A percentile compares a stretch with the other conserved stretches of the same genome.
Evolutionary conservation across 2,113 vertebrate genomes (phyloP).

Genomic region (Centrocercus urophasianus): DNA sequence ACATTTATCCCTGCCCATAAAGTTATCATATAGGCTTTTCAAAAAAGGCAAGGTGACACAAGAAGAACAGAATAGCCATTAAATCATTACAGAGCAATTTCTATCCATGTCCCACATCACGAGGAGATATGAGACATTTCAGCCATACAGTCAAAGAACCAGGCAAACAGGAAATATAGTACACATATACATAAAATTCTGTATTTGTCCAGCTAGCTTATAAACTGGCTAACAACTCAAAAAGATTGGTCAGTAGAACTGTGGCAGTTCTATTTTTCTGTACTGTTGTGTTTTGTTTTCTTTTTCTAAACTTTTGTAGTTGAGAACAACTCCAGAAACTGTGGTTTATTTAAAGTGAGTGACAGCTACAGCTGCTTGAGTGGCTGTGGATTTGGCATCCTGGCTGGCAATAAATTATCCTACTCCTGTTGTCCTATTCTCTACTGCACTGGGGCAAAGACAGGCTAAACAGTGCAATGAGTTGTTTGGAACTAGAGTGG

Average conservation of each 20-base stretch:
- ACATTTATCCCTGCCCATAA: neutral
- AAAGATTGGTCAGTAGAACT: neutral
- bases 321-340: neutral
- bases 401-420: neutral
- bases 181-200: neutral
- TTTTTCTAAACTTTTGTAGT: neutral
- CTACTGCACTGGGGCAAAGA: neutral
- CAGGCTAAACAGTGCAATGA: neutral
- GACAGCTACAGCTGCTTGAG: neutral
- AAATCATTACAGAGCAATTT: neutral
- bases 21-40: neutral
- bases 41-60: neutral
- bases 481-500: neutral
- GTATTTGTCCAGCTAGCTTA: neutral
- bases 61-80: neutral
- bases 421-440: neutral
- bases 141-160: neutral
- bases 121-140: neutral
- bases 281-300: neutral
- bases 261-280: neutral
- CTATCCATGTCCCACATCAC: neutral
- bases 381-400: neutral
- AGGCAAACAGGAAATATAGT: neutral
- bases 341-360: neutral
- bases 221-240: neutral